Base-by-base conservation (phyloP, 2,888 invertebrate genomes). In the Heliconius ethilla region DNA sequence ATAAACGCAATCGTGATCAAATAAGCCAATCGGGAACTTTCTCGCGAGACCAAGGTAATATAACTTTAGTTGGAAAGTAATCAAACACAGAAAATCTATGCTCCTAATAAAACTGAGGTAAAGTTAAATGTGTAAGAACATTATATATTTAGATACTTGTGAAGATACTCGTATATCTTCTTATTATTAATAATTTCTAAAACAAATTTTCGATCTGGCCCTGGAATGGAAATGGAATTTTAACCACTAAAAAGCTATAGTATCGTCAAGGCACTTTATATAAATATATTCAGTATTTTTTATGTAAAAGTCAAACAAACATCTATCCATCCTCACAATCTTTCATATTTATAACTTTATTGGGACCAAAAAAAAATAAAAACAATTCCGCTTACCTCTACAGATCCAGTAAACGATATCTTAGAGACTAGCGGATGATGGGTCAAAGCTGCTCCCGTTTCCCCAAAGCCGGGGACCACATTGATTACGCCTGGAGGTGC, bases 401-500 rank as follows among this genome's bases (percentile, higher is more conserved):
- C 82, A 0, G 92, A 92, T 29, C 93, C 93, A 1, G 92, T 92
- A 77, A 99, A 99, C 0, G 98, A 98, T 18, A 99, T 95, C 91
- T 98, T 98, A 82, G 97, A 97, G 4, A 98, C 97, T 86, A 96
- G 95, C 4, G 89, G 87, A 87, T 98, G 97, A 79, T 95, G 92
- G 0, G 97, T 96, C 69, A 98, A 91, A 1, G 97, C 96, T 3
- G 96, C 96, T 18, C 98, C 98, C 1, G 97, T 88, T 65, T 96
- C 96, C 0, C 98, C 99, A 87, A 95, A 98, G 0, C 99, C 99
- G 27, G 98, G 97, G 2, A 99, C 95, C 22, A 99, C 95, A 88
- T 99, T 99, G 1, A 99, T 89, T 0, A 99, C 99, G 9, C 99
- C 99, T 27, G 96, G 95, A 0, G 99, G 99, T 82, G 98, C 96